A percentile compares a stretch with the other conserved stretches of the same genome.
These are phyloP conservation scores for Erebia epiphron DNA, from an alignment of 2,888 invertebrate genomes.

Conservation along the genomic window DNA sequence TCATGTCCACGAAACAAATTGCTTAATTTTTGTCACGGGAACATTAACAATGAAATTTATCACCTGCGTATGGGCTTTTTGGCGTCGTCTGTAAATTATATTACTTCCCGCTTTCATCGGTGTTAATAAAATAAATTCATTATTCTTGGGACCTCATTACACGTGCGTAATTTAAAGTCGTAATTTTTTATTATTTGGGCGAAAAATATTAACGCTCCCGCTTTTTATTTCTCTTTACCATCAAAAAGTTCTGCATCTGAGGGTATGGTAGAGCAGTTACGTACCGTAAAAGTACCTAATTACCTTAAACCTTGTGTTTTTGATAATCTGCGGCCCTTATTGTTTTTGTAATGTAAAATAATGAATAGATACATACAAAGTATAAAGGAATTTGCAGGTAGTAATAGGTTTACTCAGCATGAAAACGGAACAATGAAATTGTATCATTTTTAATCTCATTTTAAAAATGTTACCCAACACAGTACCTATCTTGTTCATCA, in stretches of 20 bases:
- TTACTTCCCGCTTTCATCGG: constrained; percentile 36
- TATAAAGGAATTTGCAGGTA: too few relatives aligned
- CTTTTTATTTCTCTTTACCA: background rate
- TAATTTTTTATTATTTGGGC: constrained; percentile 18
- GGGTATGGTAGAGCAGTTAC: background rate
- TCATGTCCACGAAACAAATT: constrained; percentile 76
- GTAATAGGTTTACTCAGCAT: too few relatives aligned
- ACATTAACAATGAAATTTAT: constrained; percentile 73
- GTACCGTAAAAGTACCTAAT: too few relatives aligned
- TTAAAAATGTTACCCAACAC: background rate
- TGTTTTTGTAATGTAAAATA: too few relatives aligned
- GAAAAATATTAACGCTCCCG: background rate
- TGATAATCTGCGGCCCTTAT: too few relatives aligned
- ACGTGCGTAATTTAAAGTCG: constrained; percentile 26
- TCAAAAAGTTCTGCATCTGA: too few relatives aligned
- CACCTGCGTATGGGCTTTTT: constrained; percentile 60
- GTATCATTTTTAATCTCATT: background rate
- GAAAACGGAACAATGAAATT: background rate
- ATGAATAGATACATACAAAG: too few relatives aligned
- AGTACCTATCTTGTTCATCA: background rate
- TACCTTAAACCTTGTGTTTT: too few relatives aligned
- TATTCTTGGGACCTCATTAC: constrained; percentile 29
- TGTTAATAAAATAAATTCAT: constrained; percentile 38
- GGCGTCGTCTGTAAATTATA: constrained; percentile 53
- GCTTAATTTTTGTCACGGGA: constrained; percentile 72